Evolutionary conservation across 2,113 vertebrate species (phyloP).

Genomic region (Petrocephalus microphthalmus): DNA sequence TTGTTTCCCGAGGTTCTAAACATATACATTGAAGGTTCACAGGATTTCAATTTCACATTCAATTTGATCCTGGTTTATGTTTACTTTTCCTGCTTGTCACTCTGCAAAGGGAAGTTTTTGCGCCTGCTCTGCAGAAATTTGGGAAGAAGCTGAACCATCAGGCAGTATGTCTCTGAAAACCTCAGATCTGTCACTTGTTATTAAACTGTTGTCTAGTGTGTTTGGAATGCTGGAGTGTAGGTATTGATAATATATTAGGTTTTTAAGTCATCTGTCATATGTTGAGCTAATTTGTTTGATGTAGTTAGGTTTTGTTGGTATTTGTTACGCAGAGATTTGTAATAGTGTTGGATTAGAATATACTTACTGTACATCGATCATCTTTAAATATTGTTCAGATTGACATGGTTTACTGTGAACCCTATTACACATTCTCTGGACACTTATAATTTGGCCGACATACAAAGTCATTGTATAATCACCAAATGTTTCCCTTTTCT

Average conservation of each 20-base stretch:
- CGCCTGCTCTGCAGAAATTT: neutral
- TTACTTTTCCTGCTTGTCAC: neutral
- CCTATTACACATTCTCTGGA: neutral
- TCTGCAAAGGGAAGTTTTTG: neutral
- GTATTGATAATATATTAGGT: neutral
- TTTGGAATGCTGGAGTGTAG: neutral
- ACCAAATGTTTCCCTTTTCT: neutral
- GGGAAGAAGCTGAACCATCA: conserved; percentile 2
- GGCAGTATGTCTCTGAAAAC: neutral
- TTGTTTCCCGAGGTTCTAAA: neutral
- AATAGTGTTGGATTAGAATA: neutral
- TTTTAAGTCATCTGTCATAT: neutral
- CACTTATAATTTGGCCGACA: neutral
- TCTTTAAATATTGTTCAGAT: neutral
- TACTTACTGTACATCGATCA: neutral
- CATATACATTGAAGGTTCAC: conserved; percentile 6
- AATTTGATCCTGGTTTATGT: conserved; percentile 8
- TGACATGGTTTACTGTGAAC: neutral
- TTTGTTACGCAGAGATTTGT: neutral
- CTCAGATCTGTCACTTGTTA: neutral
- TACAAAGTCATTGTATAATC: neutral
- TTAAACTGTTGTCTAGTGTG: neutral
- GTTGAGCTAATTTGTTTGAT: neutral
- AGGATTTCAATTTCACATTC: conserved; percentile 19
- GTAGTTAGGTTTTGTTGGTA: neutral